phyloP scores from a whole-genome alignment of 2,888 invertebrate genomes.

The Sminthurides aquaticus region DNA sequence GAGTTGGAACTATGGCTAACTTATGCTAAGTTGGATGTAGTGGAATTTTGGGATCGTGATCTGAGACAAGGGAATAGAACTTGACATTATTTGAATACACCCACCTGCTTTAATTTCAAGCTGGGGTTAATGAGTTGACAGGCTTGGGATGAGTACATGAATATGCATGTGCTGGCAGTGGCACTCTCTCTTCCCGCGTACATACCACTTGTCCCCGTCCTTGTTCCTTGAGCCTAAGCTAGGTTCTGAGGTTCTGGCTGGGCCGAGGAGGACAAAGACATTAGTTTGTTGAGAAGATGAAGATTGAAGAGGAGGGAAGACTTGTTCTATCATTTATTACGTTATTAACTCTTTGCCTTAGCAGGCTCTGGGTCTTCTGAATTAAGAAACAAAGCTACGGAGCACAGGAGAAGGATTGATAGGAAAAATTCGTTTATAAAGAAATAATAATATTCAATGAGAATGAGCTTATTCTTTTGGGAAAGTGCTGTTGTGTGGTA shows the following conservation, averaged over 20 bases:
- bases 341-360: not conserved
- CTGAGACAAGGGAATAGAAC: constrained; percentile 21
- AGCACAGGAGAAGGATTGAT: not conserved
- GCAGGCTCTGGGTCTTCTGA: no score
- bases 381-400: no score
- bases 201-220: constrained; percentile 1
- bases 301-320: not conserved
- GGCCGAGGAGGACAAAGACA: no score
- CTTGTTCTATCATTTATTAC: not conserved
- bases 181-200: constrained; percentile 1
- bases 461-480: constrained; percentile 10
- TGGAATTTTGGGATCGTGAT: constrained; percentile 15
- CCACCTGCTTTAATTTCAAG: constrained; percentile 43
- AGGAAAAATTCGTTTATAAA: not conserved
- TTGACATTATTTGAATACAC: constrained; percentile 39
- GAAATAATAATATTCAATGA: not conserved
- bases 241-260: no score
- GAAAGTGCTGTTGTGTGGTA: no score
- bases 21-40: not conserved
- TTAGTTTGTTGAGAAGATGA: not conserved
- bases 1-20: no score
- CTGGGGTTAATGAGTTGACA: constrained; percentile 42
- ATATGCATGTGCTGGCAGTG: constrained; percentile 15
- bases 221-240: no score
- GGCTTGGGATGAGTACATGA: constrained; percentile 24